Evolutionary conservation across 2,888 invertebrate species (phyloP).

Genomic region (Cartodere bifasciata): DNA sequence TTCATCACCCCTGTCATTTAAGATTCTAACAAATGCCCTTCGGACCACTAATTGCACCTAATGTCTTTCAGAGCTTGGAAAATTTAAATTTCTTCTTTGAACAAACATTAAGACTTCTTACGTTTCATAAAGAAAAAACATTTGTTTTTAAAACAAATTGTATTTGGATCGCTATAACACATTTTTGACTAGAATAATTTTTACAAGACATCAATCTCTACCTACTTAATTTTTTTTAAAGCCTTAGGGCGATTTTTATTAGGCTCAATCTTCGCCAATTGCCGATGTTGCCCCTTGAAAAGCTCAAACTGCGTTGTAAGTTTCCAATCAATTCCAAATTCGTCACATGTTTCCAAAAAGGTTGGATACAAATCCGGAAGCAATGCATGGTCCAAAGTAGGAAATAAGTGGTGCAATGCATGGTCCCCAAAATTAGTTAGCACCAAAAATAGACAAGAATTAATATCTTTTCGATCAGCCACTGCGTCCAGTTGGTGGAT

Average conservation of each 20-base stretch:
- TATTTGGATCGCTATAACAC: not conserved
- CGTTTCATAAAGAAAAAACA: no score
- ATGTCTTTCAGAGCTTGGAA: no score
- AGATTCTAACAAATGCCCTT: no score
- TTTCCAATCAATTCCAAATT: conserved; percentile 44
- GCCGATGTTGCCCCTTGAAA: conserved; percentile 52
- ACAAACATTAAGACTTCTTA: no score
- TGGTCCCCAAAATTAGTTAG: conserved; percentile 69
- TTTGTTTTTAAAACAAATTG: no score
- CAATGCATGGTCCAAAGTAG: conserved; percentile 65
- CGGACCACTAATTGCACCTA: no score
- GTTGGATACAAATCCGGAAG: conserved; percentile 52
- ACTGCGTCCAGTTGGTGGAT: conserved; percentile 62
- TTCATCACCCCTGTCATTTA: no score
- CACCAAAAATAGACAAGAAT: conserved; percentile 51
- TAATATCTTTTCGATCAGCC: conserved; percentile 55
- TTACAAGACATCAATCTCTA: conserved; percentile 4
- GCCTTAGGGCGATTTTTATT: conserved; percentile 27
- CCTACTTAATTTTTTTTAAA: conserved; percentile 6
- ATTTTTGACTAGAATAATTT: conserved; percentile 6
- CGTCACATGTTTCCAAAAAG: conserved; percentile 47
- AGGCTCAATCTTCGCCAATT: conserved; percentile 38
- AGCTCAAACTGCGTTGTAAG: conserved; percentile 44
- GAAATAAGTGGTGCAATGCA: conserved; percentile 67
- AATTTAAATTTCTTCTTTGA: no score